Evolutionary conservation across 2,113 vertebrate species (phyloP).

Genomic region (Macrotus californicus): DNA sequence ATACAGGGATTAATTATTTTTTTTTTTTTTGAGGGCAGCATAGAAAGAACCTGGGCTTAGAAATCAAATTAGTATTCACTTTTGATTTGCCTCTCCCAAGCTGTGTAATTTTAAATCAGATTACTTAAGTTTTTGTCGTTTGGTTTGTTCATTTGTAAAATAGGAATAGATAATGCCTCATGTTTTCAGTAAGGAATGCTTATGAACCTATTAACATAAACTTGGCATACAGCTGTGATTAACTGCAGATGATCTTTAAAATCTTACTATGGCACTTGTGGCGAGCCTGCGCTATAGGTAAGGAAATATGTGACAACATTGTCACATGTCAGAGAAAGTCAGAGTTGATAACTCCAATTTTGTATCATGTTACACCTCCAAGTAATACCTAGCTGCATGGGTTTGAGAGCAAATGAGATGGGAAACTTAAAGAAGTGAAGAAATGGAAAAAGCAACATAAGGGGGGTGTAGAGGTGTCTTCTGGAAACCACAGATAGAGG

Average conservation of each 20-base stretch:
- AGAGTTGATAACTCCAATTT: not conserved
- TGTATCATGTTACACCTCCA: not conserved
- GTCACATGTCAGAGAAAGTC: too few relatives aligned
- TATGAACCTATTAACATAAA: not conserved
- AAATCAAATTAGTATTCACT: not conserved
- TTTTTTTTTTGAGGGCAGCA: not conserved
- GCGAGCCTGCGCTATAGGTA: not conserved
- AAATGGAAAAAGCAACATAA: not conserved
- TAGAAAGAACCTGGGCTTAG: not conserved
- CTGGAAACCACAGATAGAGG: not conserved
- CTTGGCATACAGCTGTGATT: not conserved
- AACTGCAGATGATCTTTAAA: not conserved
- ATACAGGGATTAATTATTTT: conserved; percentile 31
- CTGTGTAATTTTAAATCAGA: not conserved
- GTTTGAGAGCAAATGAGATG: not conserved
- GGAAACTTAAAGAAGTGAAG: not conserved
- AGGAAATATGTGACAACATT: not conserved
- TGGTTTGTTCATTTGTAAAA: conserved; percentile 17
- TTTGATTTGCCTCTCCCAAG: conserved; percentile 30
- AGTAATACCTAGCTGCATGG: not conserved
- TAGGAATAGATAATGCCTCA: conserved; percentile 2
- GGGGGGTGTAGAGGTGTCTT: not conserved
- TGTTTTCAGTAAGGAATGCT: not conserved
- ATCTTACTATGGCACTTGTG: not conserved
- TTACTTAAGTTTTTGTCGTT: conserved; percentile 12